phyloP scores from a whole-genome alignment of 2,797 vertebrate species.

The Agapornis canus region DNA sequence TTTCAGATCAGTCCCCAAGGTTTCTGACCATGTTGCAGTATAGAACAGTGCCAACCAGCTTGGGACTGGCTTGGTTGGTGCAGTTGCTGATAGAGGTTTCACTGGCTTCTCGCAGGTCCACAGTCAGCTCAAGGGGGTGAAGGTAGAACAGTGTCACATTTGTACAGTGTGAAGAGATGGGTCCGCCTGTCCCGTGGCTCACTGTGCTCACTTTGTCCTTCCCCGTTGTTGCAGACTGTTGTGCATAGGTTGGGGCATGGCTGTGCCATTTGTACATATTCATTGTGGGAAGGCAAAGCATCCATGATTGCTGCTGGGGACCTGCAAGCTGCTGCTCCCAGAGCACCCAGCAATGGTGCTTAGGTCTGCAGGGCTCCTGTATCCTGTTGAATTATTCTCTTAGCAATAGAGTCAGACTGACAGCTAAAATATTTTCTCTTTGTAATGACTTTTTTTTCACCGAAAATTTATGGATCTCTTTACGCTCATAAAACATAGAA shows the following conservation, averaged over 20 bases:
- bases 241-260: rapidly evolving
- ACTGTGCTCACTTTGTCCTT: not conserved
- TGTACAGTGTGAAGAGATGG: not conserved
- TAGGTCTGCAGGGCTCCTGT: not conserved
- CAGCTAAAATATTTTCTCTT: slow-evolving; percentile 47
- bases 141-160: not conserved
- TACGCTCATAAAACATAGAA: not conserved
- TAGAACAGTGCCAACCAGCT: not conserved
- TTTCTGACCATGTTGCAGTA: not conserved
- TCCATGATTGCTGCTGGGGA: not conserved
- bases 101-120: not conserved
- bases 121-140: rapidly evolving
- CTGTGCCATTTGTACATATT: not conserved
- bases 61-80: not conserved
- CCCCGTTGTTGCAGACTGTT: rapidly evolving
- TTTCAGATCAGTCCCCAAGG: not conserved
- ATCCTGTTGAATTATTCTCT: not conserved
- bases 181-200: not conserved
- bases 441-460: not conserved
- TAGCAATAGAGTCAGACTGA: not conserved
- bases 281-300: rapidly evolving
- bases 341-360: not conserved
- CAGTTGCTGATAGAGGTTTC: not conserved
- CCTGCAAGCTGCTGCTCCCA: not conserved
- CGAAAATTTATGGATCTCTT: slow-evolving; percentile 20